Base-by-base conservation (phyloP, 1,140 invertebrate species). In the Ruditapes philippinarum region DNA sequence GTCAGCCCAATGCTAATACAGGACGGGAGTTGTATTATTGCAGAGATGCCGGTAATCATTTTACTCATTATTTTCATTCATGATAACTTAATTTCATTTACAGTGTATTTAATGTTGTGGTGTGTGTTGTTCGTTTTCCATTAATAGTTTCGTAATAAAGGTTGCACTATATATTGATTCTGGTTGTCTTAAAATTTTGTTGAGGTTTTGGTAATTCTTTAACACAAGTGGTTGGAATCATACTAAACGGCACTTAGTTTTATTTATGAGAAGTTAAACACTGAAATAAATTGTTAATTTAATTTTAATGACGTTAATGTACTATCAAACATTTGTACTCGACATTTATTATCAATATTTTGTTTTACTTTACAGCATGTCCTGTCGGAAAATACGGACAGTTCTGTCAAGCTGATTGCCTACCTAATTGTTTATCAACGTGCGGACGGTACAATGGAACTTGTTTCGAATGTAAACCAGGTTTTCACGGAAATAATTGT, bases 391-490 rank as follows among this genome's bases (percentile, higher is more conserved):
- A 65, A 11, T 80, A 68, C 62, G 76, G 85, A 2, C 85, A 79
- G 28, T 49, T 49, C 19, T 88, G 85, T 65, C 74, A 79, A 36
- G 14, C 33, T 19, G 36, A 38, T 0, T 88, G 85, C 65, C 9
- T 60, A n/a, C 40, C 38, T n/a, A 70, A 70, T 22, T 88, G 85
- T 28, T 33, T n/a, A 7, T 28, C 14, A 0, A 49, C 33, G 0
- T 88, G 85, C 51, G 76, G 70, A 36, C n/a, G 85, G 36, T 88
- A 88, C 33, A 42, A 73, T 19, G 54, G 42, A 14, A 45, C n/a
- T 11, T 88, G 85, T 51, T 45, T 25, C 22, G 76, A 36, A 0
- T 88, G 85, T 38, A 45, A 68, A 11, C 12, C 36, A 19, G 85
- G 85, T 40, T 74, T 38, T 22, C 70, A 79, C 38, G 85, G 76